These are phyloP conservation scores for Craterocephalus amniculus DNA, from an alignment of 2,797 vertebrate species.

Conservation along the genomic window DNA sequence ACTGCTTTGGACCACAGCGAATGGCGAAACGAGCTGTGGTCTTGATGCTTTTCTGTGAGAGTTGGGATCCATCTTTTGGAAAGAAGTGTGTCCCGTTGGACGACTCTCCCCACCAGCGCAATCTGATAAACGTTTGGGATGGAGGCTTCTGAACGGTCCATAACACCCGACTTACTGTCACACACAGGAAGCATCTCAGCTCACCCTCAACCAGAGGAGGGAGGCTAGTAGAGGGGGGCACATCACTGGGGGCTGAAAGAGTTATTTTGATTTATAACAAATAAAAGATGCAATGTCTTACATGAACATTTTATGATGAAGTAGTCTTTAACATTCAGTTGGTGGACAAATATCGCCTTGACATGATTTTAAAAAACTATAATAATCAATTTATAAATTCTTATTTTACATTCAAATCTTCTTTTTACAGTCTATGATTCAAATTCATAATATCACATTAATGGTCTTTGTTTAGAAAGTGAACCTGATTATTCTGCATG, in stretches of 20 bases:
- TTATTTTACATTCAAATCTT: not conserved
- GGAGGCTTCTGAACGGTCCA: slow-evolving; percentile 88
- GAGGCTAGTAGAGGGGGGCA: slow-evolving; percentile 86
- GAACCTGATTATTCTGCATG: not conserved
- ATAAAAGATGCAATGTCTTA: not conserved
- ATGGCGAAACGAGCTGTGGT: slow-evolving; percentile 88
- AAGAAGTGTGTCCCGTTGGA: slow-evolving; percentile 88
- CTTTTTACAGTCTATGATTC: no score
- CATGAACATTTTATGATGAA: not conserved
- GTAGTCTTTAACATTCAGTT: not conserved
- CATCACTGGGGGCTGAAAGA: slow-evolving; percentile 82
- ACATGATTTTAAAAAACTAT: not conserved
- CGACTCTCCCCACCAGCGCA: slow-evolving; percentile 97
- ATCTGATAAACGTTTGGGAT: slow-evolving; percentile 79
- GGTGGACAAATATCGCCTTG: not conserved
- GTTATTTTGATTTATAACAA: slow-evolving; percentile 10
- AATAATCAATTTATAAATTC: not conserved
- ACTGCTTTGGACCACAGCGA: slow-evolving; percentile 92
- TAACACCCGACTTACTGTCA: slow-evolving; percentile 84
- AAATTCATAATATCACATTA: no score
- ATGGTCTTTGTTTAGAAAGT: not conserved
- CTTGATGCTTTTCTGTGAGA: slow-evolving; percentile 82
- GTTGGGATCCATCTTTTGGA: slow-evolving; percentile 82
- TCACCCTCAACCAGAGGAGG: slow-evolving; percentile 94
- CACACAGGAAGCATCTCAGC: slow-evolving; percentile 89